A percentile compares a stretch with the other conserved stretches of the same genome.
These are phyloP conservation scores for Cheilosia scutellata DNA, from an alignment of 2,888 invertebrate genomes.

Conservation along the genomic window DNA sequence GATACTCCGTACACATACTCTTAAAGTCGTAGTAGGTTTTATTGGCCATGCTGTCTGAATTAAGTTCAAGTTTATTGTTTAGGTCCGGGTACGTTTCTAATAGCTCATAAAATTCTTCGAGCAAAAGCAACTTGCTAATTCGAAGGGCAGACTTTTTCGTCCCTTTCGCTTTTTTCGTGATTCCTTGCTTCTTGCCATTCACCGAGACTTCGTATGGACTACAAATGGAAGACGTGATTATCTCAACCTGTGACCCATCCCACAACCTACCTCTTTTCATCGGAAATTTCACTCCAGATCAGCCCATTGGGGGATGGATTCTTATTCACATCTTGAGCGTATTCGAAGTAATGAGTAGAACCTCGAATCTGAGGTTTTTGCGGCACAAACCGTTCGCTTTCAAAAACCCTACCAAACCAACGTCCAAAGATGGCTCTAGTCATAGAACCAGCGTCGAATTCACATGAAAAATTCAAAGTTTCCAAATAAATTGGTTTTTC, in stretches of 20 bases:
- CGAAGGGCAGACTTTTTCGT: constrained; percentile 84
- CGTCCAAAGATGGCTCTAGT: constrained; percentile 85
- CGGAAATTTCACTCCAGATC: constrained; percentile 86
- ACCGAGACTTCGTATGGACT: constrained; percentile 90
- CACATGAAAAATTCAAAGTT: constrained; percentile 89
- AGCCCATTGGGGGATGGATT: constrained; percentile 87
- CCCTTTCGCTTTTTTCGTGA: constrained; percentile 87
- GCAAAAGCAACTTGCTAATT: constrained; percentile 86
- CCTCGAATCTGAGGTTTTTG: constrained; percentile 79
- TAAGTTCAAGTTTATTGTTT: constrained; percentile 58
- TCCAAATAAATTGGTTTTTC: constrained; percentile 88
- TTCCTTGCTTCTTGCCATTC: constrained; percentile 91
- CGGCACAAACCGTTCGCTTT: constrained; percentile 74
- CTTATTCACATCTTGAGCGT: constrained; percentile 81
- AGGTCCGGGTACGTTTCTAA: constrained; percentile 81
- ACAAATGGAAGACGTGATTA: constrained; percentile 81
- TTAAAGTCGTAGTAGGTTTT: constrained; percentile 79
- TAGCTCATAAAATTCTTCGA: constrained; percentile 84
- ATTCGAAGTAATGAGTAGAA: constrained; percentile 82
- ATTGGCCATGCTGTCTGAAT: constrained; percentile 47
- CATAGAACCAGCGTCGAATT: constrained; percentile 87
- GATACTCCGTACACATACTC: constrained; percentile 79
- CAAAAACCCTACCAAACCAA: constrained; percentile 77
- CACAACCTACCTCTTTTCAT: constrained; percentile 78
- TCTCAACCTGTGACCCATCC: no score